phyloP scores from a whole-genome alignment of 2,888 invertebrate species.

The Malacosoma neustria region DNA sequence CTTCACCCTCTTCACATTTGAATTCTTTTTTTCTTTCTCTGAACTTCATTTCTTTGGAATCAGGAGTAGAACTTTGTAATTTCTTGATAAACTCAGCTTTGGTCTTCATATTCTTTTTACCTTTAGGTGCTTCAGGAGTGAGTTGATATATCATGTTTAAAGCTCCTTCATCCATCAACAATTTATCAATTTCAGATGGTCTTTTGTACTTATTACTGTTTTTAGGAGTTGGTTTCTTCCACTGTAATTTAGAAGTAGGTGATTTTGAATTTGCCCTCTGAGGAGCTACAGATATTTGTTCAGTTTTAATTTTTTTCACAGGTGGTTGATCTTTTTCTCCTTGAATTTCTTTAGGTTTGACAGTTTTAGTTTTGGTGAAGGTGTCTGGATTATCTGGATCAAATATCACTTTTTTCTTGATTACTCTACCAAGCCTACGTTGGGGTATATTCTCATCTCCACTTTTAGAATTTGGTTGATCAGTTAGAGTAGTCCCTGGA shows the following conservation, averaged over 20 bases:
- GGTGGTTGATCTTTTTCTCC: conserved; percentile 32
- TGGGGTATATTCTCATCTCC: conserved; percentile 47
- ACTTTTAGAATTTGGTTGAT: conserved; percentile 32
- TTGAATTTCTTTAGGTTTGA: conserved; percentile 37
- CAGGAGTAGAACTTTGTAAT: conserved; percentile 67
- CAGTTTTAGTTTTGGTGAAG: conserved; percentile 53
- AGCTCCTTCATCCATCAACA: conserved; percentile 90
- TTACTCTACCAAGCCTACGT: conserved; percentile 68
- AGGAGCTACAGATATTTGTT: conserved; percentile 20
- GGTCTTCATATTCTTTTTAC: conserved; percentile 64
- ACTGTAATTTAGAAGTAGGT: conserved; percentile 47
- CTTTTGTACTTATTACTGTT: conserved; percentile 69
- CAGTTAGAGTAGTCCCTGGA: conserved; percentile 30
- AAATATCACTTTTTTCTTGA: conserved; percentile 84
- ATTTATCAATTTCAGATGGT: conserved; percentile 81
- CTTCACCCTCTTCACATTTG: conserved; percentile 47
- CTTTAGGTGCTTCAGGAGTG: conserved; percentile 72
- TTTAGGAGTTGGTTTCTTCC: conserved; percentile 64
- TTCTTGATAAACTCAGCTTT: conserved; percentile 78
- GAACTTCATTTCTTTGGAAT: conserved; percentile 60
- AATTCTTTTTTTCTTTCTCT: conserved; percentile 67
- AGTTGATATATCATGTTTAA: conserved; percentile 89
- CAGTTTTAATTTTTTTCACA: conserved; percentile 42
- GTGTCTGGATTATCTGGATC: conserved; percentile 79
- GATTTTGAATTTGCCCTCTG: conserved; percentile 47